Evolutionary conservation across 1,140 invertebrate genomes (phyloP).

Genomic region (Formica exsecta): DNA sequence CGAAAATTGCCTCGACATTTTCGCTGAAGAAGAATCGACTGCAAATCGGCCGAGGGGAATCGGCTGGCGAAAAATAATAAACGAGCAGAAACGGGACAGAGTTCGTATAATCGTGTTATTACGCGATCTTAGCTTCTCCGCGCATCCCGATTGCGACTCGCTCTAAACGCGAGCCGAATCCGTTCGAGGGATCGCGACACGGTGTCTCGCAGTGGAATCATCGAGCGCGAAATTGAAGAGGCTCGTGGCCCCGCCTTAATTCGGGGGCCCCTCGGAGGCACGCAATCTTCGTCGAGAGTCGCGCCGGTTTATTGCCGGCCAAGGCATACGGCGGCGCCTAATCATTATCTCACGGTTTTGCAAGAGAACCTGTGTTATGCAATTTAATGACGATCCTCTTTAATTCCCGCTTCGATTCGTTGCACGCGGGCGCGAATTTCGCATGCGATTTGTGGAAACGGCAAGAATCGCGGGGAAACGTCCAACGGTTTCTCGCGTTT

Average conservation of each 20-base stretch:
- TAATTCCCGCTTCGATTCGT: slow-evolving; percentile 29
- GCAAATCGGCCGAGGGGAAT: background rate
- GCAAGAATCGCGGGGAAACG: background rate
- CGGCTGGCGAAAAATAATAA: too few species aligned
- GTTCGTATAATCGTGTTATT: slow-evolving; percentile 5
- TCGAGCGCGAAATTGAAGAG: slow-evolving; percentile 62
- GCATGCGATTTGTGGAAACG: slow-evolving; percentile 8
- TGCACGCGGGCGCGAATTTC: slow-evolving; percentile 16
- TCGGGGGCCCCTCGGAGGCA: slow-evolving; percentile 26
- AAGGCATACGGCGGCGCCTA: slow-evolving; percentile 30
- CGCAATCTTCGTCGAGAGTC: slow-evolving; percentile 63
- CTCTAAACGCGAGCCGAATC: slow-evolving; percentile 9
- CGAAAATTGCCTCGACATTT: background rate
- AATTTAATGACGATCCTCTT: slow-evolving; percentile 57
- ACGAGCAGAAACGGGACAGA: background rate
- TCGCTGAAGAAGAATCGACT: background rate
- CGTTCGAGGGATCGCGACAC: slow-evolving; percentile 14
- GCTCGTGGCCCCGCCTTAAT: background rate
- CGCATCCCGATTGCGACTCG: background rate
- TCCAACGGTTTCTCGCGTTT: background rate
- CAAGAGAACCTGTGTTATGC: slow-evolving; percentile 66
- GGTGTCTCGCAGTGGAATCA: slow-evolving; percentile 14
- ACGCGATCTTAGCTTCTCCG: background rate
- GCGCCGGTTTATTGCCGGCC: background rate
- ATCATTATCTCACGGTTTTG: slow-evolving; percentile 67